Evolutionary conservation across 2,888 invertebrate genomes (phyloP).

Genomic region (Phengaris arion): DNA sequence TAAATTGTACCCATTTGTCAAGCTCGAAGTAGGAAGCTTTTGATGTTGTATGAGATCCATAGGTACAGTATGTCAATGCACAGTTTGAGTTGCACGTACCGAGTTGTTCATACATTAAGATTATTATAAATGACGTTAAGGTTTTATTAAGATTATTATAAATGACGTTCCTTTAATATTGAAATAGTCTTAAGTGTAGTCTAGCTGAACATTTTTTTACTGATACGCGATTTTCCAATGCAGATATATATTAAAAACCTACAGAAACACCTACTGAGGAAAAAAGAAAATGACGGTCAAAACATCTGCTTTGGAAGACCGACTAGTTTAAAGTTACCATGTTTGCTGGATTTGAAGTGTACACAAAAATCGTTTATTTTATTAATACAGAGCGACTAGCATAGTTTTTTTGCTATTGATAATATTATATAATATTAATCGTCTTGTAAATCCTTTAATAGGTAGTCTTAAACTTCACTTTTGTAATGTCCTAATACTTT

Average conservation of each 20-base stretch:
- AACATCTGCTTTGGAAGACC: background rate
- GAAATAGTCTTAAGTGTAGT: slow-evolving; percentile 38
- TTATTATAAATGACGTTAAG: background rate
- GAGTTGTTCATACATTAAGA: slow-evolving; percentile 33
- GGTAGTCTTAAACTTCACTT: background rate
- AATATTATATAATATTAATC: background rate
- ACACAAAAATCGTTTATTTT: background rate
- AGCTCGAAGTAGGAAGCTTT: background rate
- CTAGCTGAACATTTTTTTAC: slow-evolving; percentile 34
- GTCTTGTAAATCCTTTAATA: background rate
- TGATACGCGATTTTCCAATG: slow-evolving; percentile 28
- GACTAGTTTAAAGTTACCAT: background rate
- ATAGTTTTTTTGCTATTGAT: background rate
- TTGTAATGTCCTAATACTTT: background rate
- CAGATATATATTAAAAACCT: background rate
- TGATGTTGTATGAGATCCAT: slow-evolving; percentile 21
- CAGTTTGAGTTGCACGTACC: slow-evolving; percentile 57
- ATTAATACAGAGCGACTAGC: background rate
- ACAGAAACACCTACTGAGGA: too few relatives aligned
- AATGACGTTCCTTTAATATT: slow-evolving; percentile 48
- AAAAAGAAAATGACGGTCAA: too few relatives aligned
- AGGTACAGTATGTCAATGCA: slow-evolving; percentile 29
- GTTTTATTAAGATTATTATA: slow-evolving; percentile 43
- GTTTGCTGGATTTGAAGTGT: background rate
- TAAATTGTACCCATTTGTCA: background rate